Evolutionary conservation across 2,113 vertebrate genomes (phyloP).

Genomic region (Irena cyanogastra): DNA sequence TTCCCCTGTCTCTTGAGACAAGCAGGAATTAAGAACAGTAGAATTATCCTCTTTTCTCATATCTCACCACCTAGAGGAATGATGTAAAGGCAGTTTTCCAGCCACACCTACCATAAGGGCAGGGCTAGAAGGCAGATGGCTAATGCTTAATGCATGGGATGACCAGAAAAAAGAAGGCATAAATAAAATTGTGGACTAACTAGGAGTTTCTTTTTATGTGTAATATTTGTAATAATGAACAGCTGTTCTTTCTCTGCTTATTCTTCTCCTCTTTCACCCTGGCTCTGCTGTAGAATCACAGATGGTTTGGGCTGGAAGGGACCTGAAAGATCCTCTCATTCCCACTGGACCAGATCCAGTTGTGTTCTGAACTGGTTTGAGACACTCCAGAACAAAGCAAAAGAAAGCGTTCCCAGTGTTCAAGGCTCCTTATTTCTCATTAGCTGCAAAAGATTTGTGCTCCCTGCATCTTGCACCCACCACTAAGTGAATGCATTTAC

Average conservation of each 20-base stretch:
- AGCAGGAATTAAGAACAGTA: background rate
- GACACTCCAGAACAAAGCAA: background rate
- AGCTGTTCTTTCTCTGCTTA: background rate
- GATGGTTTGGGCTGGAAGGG: background rate
- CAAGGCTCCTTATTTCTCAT: background rate
- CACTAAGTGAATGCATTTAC: background rate
- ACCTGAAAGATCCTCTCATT: background rate
- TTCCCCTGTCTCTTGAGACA: background rate
- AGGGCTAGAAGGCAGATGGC: background rate
- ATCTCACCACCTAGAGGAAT: background rate
- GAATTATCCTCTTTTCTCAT: background rate
- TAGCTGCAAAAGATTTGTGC: background rate
- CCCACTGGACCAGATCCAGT: background rate
- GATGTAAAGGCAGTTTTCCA: background rate
- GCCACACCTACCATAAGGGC: background rate
- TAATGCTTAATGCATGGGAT: background rate
- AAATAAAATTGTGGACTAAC: background rate
- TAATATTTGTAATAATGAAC: background rate
- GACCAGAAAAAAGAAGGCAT: background rate
- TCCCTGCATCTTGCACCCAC: background rate
- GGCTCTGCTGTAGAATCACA: background rate
- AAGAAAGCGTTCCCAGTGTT: background rate
- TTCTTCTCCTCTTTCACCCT: background rate
- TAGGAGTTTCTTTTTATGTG: background rate
- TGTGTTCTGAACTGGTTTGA: background rate